Evolutionary conservation across 2,113 vertebrate genomes (phyloP).

Genomic region (Isurus oxyrinchus): DNA sequence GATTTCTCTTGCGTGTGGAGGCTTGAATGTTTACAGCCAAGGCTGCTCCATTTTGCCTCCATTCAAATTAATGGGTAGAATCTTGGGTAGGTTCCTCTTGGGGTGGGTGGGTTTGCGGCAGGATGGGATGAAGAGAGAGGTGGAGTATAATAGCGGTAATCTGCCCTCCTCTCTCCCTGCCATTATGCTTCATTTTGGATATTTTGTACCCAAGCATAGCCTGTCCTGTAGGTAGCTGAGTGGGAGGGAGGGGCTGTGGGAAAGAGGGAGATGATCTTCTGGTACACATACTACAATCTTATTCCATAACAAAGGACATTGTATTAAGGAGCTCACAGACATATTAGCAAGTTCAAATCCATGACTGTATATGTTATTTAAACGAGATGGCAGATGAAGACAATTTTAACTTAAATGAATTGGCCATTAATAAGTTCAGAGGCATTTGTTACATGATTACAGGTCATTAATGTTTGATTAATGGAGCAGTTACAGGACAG

Average conservation of each 20-base stretch:
- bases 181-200: neutral
- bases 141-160: neutral
- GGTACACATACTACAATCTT: neutral
- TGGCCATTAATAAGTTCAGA: constrained; percentile 19
- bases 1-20: neutral
- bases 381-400: neutral
- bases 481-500: constrained; percentile 3
- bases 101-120: neutral
- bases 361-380: constrained; percentile 3
- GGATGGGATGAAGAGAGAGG: neutral
- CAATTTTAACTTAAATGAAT: constrained; percentile 27
- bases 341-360: neutral
- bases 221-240: neutral
- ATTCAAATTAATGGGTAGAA: neutral
- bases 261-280: neutral
- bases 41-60: neutral
- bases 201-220: neutral
- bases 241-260: neutral
- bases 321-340: neutral
- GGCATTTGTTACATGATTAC: constrained; percentile 30
- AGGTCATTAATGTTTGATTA: constrained; percentile 27
- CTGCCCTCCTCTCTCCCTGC: neutral
- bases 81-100: neutral
- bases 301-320: neutral
- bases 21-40: neutral